Conservation (phyloP, 2,113 vertebrate genomes). For the Ochotona princeps region DNA sequence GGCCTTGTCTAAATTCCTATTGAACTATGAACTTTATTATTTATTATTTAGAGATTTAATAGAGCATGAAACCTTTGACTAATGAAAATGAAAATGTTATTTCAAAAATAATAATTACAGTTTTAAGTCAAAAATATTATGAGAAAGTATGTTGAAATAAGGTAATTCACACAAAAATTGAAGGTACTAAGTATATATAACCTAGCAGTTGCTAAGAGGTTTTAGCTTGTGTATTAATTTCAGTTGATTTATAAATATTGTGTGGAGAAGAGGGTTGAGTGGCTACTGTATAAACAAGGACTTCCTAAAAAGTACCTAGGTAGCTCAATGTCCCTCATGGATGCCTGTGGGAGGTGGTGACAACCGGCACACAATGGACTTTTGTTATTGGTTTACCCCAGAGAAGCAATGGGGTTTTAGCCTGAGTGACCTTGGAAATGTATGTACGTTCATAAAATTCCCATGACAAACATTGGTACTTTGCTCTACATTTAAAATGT, state of each 20-base stretch:
- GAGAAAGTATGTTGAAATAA: neutral
- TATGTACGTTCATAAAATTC: neutral
- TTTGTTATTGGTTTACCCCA: neutral
- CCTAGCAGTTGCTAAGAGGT: neutral
- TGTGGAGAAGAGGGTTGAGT: neutral
- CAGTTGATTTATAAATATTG: neutral
- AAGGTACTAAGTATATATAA: neutral
- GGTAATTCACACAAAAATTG: neutral
- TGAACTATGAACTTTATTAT: too few species aligned
- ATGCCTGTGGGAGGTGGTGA: neutral
- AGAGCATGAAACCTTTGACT: too few species aligned
- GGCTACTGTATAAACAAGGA: neutral
- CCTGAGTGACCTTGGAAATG: neutral
- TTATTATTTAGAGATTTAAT: too few species aligned
- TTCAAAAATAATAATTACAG: too few species aligned
- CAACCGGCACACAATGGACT: neutral
- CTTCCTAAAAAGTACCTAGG: fast-evolving
- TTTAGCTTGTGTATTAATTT: neutral
- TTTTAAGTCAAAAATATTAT: neutral
- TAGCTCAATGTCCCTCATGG: neutral
- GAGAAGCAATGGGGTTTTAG: neutral
- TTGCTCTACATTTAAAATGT: neutral
- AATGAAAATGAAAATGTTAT: too few species aligned
- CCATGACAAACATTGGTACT: neutral
- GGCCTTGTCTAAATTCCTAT: too few species aligned